Evolutionary conservation across 2,113 vertebrate genomes (phyloP), one percentile per base, ranked within the genome.

Genomic region (Pelecanus crispus): DNA sequence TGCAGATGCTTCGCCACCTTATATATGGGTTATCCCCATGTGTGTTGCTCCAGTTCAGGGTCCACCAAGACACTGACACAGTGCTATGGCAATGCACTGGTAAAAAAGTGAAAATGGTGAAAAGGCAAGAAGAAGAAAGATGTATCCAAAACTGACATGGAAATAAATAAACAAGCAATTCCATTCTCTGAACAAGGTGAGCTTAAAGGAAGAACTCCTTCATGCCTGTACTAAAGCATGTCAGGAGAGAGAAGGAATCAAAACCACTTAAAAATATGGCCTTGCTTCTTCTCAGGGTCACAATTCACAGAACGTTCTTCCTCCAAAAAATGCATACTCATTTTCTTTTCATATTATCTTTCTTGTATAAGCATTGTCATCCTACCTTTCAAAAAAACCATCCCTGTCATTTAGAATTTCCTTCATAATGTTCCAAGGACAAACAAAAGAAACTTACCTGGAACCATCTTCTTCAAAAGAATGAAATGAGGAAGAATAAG

Each of bases 281-380:
- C 25, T 73, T 88, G 34, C 7, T 78, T 77, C 36, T 80, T 93
- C 74, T 82, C 42, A 62, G 38, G 15, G 17, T 74, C 38, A 25
- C 4, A 63, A 52, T 5, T 34, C 31, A 62, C 3, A 53, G 40
- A 50, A 85, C 22, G n/a, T 40, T 3, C 3, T 78, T 73, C 24
- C 26, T 65, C 21, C 5, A 58, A 80, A 59, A 58, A 31, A 66
- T 3, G 2, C 1, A 0, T 12, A 12, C 8, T 63, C 2, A 11
- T 82, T 82, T 90, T 75, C 24, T 49, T 11, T 20, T 24, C 19
- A n/a, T 73, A 34, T 26, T 55, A 17, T 28, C 34, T 28, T 73
- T 58, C 28, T 58, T 79, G 13, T 47, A 59, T 56, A 38, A 89
- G 7, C 11, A 36, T 11, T 86, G n/a, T 17, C 45, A 20, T 10